Evolutionary conservation across 2,888 invertebrate genomes (phyloP), one percentile per base, ranked within the genome.

Genomic region (Tiliacea citrago): DNA sequence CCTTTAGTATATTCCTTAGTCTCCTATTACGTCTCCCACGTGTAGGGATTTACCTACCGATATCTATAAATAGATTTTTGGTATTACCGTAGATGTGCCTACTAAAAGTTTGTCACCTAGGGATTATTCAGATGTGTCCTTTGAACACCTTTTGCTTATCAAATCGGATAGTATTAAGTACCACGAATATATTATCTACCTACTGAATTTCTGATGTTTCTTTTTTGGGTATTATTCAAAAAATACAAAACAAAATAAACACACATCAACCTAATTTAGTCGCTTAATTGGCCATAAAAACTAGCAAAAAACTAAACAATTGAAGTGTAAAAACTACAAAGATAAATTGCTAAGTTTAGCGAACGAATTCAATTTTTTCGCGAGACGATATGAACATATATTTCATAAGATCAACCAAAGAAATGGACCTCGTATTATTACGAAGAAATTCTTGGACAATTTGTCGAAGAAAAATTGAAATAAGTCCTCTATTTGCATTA

Each of bases 401-500:
- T 69, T 70, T 75, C 68, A 73, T 58, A 65, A 76, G 55, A 70
- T 63, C 81, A 73, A 73, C 61, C 71, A 81, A 65, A 76, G 70
- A 79, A 75, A 85, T 68, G 35, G 58, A 60, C 65, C 53, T 60
- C 58, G 65, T 58, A 57, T 57, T 72, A 67, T 70, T 70, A 67
- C 65, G 68, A 21, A 70, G 69, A 77, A 77, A 67, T 69, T 79
- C 77, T 78, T 68, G 68, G 68, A 57, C 71, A 77, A 79, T 78
- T 77, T 75, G 58, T 70, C 67, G 81, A 65, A 68, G 78, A 79
- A 75, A 87, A 83, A 87, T 88, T 88, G 86, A 85, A 89, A 88
- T 89, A 84, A 84, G 77, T 81, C 78, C 81, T 81, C 63, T 90
- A 87, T 89, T 90, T 89, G 85, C 87, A 90, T 89, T 78, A 82